Percentiles rank a stretch among this genome's conserved stretches.
These are phyloP conservation scores for Coleophora flavipennella DNA, from an alignment of 2,888 invertebrate genomes.

Conservation along the genomic window DNA sequence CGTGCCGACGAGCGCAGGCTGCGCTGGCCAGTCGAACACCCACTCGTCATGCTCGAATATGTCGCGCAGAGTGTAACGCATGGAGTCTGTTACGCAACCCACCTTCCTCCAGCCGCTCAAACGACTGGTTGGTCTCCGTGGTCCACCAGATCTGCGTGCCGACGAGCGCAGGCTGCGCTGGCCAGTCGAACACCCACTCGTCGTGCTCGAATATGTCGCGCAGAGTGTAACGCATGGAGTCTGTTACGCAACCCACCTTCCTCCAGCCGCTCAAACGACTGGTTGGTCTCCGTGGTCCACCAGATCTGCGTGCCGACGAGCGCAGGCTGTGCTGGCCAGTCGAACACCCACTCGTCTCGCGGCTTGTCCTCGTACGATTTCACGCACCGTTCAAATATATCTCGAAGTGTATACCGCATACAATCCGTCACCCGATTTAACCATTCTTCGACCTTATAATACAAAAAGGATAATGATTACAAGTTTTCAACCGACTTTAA, in stretches of 20 bases:
- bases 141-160: conserved; percentile 98
- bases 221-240: conserved; percentile 86
- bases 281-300: conserved; percentile 96
- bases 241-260: too few species aligned
- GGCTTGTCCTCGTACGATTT: conserved; percentile 90
- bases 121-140: conserved; percentile 91
- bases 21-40: too few species aligned
- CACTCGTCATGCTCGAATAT: too few species aligned
- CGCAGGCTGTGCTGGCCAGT: conserved; percentile 93
- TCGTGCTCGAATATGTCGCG: conserved; percentile 87
- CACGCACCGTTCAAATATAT: conserved; percentile 85
- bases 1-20: conserved; percentile 90
- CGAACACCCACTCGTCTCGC: conserved; percentile 92
- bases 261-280: conserved; percentile 89
- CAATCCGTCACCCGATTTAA: conserved; percentile 87
- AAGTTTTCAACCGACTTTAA: too few species aligned
- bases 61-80: too few species aligned
- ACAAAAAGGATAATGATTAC: too few species aligned
- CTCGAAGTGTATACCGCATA: conserved; percentile 86
- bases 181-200: conserved; percentile 93
- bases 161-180: conserved; percentile 91
- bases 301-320: conserved; percentile 95
- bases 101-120: conserved; percentile 90
- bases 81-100: too few species aligned
- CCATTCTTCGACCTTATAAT: conserved; percentile 84